Evolutionary conservation across 2,797 vertebrate genomes (phyloP).

Genomic region (Cyclura pinguis): DNA sequence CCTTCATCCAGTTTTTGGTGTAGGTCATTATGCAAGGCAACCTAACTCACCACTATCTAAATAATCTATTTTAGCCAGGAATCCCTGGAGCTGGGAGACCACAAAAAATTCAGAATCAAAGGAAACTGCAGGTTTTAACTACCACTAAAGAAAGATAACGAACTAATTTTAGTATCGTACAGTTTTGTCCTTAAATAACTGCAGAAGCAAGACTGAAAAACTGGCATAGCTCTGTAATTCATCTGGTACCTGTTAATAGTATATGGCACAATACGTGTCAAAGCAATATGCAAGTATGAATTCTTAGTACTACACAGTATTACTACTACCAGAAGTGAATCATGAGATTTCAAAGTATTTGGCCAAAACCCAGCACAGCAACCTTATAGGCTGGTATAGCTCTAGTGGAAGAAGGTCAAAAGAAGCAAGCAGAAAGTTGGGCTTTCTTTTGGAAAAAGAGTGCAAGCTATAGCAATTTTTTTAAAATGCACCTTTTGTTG

Average conservation of each 20-base stretch:
- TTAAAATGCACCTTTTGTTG: not conserved
- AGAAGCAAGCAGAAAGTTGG: slow-evolving; percentile 19
- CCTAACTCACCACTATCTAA: too few relatives aligned
- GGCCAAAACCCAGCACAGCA: not conserved
- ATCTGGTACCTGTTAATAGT: not conserved
- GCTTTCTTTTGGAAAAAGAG: slow-evolving; percentile 25
- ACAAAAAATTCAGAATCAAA: not conserved
- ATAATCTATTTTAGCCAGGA: too few relatives aligned
- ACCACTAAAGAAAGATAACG: not conserved
- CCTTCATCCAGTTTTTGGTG: too few relatives aligned
- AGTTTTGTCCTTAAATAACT: not conserved
- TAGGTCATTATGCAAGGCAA: too few relatives aligned
- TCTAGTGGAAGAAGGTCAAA: not conserved
- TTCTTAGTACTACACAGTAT: not conserved
- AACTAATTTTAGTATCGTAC: not conserved
- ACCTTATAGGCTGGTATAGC: not conserved
- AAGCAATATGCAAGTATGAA: not conserved
- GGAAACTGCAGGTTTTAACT: not conserved
- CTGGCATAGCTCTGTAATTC: not conserved
- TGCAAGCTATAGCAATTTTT: not conserved
- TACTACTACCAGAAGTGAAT: not conserved
- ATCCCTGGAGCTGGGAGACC: too few relatives aligned
- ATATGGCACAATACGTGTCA: not conserved
- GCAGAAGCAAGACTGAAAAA: not conserved
- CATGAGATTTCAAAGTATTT: not conserved